Conservation (phyloP, 2,888 invertebrate species). For the Diarsia mendica region DNA sequence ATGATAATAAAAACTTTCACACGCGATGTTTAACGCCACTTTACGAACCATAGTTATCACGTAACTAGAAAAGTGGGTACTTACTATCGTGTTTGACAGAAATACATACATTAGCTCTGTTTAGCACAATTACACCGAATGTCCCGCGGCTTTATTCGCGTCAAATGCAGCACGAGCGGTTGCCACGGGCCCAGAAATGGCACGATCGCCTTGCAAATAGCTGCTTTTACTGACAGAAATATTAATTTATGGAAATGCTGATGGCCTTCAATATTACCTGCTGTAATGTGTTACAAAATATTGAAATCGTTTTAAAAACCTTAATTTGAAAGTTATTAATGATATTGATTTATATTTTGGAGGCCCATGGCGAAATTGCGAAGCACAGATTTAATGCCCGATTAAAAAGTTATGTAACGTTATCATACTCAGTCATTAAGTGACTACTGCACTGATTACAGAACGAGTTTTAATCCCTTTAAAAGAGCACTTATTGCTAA, state of each 20-base stretch:
- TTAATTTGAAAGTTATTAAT: slow-evolving; percentile 23
- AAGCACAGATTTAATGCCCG: slow-evolving; percentile 3
- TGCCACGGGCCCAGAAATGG: slow-evolving; percentile 24
- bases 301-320: slow-evolving; percentile 30
- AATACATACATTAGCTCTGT: slow-evolving; percentile 69
- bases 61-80: slow-evolving; percentile 60
- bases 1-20: slow-evolving; percentile 24
- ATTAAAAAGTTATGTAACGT: slow-evolving; percentile 36
- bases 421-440: slow-evolving; percentile 20
- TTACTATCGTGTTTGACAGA: slow-evolving; percentile 64
- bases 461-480: slow-evolving; percentile 27
- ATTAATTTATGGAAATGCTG: slow-evolving; percentile 51
- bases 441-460: slow-evolving; percentile 19
- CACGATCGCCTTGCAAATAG: slow-evolving; percentile 44
- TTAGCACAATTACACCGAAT: slow-evolving; percentile 51
- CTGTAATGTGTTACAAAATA: slow-evolving; percentile 30
- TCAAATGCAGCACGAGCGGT: slow-evolving; percentile 26
- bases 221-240: slow-evolving; percentile 43
- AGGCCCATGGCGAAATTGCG: slow-evolving; percentile 22
- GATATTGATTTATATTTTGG: slow-evolving; percentile 31
- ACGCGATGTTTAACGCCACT: slow-evolving; percentile 39
- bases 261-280: slow-evolving; percentile 39
- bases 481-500: slow-evolving; percentile 14
- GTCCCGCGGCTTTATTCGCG: slow-evolving; percentile 34
- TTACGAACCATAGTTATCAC: slow-evolving; percentile 35